phyloP scores from a whole-genome alignment of 1,140 invertebrate species.

The Lordiphosa stackelbergi region DNA sequence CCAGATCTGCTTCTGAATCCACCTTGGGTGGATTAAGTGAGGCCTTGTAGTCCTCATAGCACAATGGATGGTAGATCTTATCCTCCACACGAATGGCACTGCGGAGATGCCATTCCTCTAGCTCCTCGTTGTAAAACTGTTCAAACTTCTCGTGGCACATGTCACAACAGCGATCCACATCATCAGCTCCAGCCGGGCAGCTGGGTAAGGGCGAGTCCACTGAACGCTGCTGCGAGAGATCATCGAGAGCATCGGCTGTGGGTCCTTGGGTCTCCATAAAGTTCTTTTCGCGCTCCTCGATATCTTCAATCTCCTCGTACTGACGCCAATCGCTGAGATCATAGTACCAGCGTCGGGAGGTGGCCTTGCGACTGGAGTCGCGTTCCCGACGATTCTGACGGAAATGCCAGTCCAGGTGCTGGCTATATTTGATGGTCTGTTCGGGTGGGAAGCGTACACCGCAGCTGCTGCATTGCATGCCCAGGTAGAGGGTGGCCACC shows the following conservation, averaged over 20 bases:
- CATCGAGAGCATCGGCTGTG: slow-evolving; percentile 78
- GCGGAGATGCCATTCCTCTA: slow-evolving; percentile 95
- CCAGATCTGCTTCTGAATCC: neutral
- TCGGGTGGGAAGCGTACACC: slow-evolving; percentile 92
- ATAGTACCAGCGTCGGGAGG: slow-evolving; percentile 93
- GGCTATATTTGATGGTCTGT: slow-evolving; percentile 91
- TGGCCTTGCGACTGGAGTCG: slow-evolving; percentile 88
- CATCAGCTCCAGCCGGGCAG: slow-evolving; percentile 77
- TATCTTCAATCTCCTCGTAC: slow-evolving; percentile 95
- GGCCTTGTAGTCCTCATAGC: slow-evolving; percentile 90
- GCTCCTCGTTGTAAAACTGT: slow-evolving; percentile 95
- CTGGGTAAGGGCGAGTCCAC: slow-evolving; percentile 66
- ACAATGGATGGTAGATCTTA: slow-evolving; percentile 92
- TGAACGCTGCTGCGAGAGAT: slow-evolving; percentile 65
- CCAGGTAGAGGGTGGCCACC: slow-evolving; percentile 85
- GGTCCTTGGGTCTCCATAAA: slow-evolving; percentile 89
- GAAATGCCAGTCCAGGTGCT: slow-evolving; percentile 98
- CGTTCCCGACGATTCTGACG: slow-evolving; percentile 92
- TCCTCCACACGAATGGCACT: slow-evolving; percentile 88
- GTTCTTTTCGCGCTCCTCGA: slow-evolving; percentile 93
- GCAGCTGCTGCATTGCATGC: slow-evolving; percentile 96
- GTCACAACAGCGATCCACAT: slow-evolving; percentile 84
- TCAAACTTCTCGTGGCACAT: slow-evolving; percentile 95
- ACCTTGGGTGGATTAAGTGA: slow-evolving; percentile 57
- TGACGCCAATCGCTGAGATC: slow-evolving; percentile 94